These are phyloP conservation scores for Mesembrinibis cayennensis DNA, from an alignment of 2,113 vertebrate species.

Conservation along the genomic window DNA sequence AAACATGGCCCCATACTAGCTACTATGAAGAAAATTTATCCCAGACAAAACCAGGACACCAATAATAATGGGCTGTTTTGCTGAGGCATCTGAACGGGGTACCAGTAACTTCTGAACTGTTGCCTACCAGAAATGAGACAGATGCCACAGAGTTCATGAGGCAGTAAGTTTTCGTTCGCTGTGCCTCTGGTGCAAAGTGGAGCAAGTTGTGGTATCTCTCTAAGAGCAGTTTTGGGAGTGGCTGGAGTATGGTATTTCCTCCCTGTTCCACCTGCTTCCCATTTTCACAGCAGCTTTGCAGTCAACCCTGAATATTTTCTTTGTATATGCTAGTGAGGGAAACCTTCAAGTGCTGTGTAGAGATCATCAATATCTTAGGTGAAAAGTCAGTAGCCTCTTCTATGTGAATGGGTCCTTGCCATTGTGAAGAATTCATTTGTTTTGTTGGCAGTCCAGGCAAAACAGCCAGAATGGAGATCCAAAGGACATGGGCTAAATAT, in stretches of 20 bases:
- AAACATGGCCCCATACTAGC: too few relatives aligned
- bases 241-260: not conserved
- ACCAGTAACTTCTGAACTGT: not conserved
- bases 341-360: not conserved
- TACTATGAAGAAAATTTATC: too few relatives aligned
- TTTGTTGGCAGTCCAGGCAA: not conserved
- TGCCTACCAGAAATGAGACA: not conserved
- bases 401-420: not conserved
- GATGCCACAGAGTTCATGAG: not conserved
- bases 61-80: not conserved
- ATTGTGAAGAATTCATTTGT: not conserved
- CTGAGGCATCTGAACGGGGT: not conserved
- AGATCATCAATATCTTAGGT: not conserved
- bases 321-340: not conserved
- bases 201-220: not conserved
- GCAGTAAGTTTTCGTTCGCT: not conserved
- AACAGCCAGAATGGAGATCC: not conserved
- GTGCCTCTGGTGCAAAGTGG: not conserved
- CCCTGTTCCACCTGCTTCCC: not conserved
- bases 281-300: not conserved
- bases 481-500: not conserved
- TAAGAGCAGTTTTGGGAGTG: not conserved
- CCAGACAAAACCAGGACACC: too few relatives aligned
- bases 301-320: not conserved
- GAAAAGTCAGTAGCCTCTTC: not conserved